Conservation (phyloP, 2,797 vertebrate species). For the Lithobates sylvaticus region DNA sequence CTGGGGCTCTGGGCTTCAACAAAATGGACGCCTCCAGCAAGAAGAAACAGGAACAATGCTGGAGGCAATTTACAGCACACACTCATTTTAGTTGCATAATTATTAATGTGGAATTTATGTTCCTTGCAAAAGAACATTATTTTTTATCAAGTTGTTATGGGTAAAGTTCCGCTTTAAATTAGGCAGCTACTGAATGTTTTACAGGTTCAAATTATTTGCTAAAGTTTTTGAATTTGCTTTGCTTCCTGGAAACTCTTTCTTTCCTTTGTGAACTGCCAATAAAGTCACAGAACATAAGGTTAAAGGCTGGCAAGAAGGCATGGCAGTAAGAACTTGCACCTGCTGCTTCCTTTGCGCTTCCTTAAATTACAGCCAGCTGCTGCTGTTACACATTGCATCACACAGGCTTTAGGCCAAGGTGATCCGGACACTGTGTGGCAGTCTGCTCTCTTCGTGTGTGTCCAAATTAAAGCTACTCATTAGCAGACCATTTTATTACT, state of each 20-base stretch:
- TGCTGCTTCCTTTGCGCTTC: slow-evolving; percentile 71
- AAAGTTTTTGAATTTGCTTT: slow-evolving; percentile 39
- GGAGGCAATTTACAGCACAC: no score
- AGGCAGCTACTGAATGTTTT: slow-evolving; percentile 58
- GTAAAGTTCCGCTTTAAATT: not conserved
- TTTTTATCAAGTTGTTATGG: no score
- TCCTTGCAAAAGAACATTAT: no score
- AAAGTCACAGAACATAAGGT: slow-evolving; percentile 69
- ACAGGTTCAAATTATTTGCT: not conserved
- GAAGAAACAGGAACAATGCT: no score
- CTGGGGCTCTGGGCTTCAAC: no score
- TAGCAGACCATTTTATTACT: slow-evolving; percentile 64
- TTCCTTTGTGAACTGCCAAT: slow-evolving; percentile 69
- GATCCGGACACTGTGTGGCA: slow-evolving; percentile 61
- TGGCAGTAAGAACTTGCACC: slow-evolving; percentile 72
- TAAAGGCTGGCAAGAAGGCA: slow-evolving; percentile 69
- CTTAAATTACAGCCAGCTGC: slow-evolving; percentile 71
- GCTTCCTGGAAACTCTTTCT: slow-evolving; percentile 32
- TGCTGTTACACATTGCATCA: slow-evolving; percentile 69
- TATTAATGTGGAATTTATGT: no score
- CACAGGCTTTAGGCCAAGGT: slow-evolving; percentile 64
- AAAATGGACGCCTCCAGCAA: no score
- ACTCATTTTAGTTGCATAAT: no score
- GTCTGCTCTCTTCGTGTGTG: slow-evolving; percentile 29
- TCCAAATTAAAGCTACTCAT: slow-evolving; percentile 62